Evolutionary conservation across 2,888 invertebrate genomes (phyloP), one percentile per base, ranked within the genome.

Genomic region (Acrobasis repandana): DNA sequence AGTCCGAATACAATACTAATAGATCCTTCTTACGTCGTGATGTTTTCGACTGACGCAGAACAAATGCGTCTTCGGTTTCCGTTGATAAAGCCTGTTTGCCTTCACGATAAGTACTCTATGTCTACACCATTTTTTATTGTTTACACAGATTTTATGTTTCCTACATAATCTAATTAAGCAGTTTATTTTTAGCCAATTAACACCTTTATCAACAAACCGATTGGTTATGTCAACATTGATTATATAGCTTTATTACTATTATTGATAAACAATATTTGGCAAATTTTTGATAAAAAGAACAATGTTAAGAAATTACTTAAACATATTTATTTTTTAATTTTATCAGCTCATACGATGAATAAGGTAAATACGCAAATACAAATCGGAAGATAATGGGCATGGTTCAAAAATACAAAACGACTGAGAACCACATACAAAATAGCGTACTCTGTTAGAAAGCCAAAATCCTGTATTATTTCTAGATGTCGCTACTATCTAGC

Each of bases 141-240:
- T 28, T 50, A 50, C 14, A 50, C 50, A 50, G 50, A 50, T 50
- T 28, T 50, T 50, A 2, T n/a, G 20, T 14, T 50, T 50, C 50
- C 11, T 5, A 2, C 28, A 1, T 50, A 50, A 28, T 28, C 28
- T 28, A 50, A 28, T 33, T 14, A 48, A 48, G 16, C 4, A 16
- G n/a, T 48, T n/a, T 33, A 28, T 50, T 50, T 14, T 28, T 50
- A 50, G 50, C 50, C 50, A 50, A 20, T 50, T 18, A 50, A 50
- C 50, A 50, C 28, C 28, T 50, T 50, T 50, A 50, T 50, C 50
- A 50, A 50, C 11, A 50, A 50, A 28, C 14, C 28, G n/a, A 50
- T 28, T 3, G 20, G 14, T 28, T 50, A 33, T 28, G 14, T 28
- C n/a, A 28, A 11, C 28, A 8, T 28, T 14, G 14, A 28, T 28